A percentile compares a stretch with the other conserved stretches of the same genome.
These are phyloP conservation scores for Archaeoteleia sp. DNA, from an alignment of 2,888 invertebrate genomes.

Conservation along the genomic window DNA sequence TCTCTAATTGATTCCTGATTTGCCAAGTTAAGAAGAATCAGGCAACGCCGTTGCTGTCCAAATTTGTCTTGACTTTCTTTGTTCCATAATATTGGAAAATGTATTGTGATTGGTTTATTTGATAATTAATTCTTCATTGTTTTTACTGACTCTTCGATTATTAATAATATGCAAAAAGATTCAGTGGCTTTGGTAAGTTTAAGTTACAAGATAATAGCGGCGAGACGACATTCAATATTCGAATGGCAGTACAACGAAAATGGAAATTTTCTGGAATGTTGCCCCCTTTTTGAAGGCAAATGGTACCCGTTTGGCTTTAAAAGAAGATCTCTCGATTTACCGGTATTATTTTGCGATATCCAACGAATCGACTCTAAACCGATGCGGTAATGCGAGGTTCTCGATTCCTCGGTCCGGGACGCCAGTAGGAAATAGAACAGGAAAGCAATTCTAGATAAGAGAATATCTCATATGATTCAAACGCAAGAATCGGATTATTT, in stretches of 20 bases:
- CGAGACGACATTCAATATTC: slow-evolving; percentile 42
- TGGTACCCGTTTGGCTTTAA: slow-evolving; percentile 55
- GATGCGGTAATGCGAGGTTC: slow-evolving; percentile 56
- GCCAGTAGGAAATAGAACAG: slow-evolving; percentile 61
- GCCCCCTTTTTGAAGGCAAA: slow-evolving; percentile 24
- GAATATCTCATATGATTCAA: slow-evolving; percentile 64
- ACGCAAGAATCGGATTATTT: slow-evolving; percentile 56
- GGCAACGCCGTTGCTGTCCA: not conserved
- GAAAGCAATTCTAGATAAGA: slow-evolving; percentile 65
- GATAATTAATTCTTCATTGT: no score
- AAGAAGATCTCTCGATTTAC: slow-evolving; percentile 63
- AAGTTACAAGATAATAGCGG: no score
- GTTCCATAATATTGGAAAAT: no score
- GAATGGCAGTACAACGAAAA: slow-evolving; percentile 40
- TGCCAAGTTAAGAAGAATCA: not conserved
- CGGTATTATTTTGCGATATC: slow-evolving; percentile 66
- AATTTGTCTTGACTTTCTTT: no score
- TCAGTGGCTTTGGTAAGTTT: no score
- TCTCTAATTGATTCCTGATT: slow-evolving; percentile 4
- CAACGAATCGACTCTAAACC: slow-evolving; percentile 48
- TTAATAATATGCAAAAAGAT: no score
- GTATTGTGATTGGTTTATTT: no score
- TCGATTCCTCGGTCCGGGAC: slow-evolving; percentile 56
- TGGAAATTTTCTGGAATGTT: slow-evolving; percentile 38
- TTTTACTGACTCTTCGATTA: no score